Base-by-base conservation (phyloP, 1,140 invertebrate species). In the Papilio xuthus region DNA sequence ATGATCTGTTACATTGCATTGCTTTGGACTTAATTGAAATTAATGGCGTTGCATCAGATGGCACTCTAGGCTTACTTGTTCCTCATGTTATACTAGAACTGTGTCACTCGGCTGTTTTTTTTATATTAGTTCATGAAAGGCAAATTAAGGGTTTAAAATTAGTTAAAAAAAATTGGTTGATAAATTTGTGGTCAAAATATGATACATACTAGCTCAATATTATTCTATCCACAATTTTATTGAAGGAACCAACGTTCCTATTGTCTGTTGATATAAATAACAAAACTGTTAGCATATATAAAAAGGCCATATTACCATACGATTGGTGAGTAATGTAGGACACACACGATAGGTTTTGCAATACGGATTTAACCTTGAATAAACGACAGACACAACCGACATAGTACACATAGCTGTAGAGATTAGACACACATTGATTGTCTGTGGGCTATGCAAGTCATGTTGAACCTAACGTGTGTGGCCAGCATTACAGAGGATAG, bases 31-130 rank as follows among this genome's bases (percentile, higher is more conserved):
- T 60, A 60, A 60, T 60, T 23, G 56, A 26, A 60, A 60, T 60
- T 60, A 60, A 60, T 60, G 56, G 56, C 56, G 23, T 60, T 60
- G 56, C 56, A 60, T 60, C 56, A 60, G 20, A 60, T 60, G 56
- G 56, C 56, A 60, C 56, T 60, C 56, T 60, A 60, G 56, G 56
- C 56, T 60, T 60, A 60, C 56, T 60, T 60, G 56, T 26, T 60
- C 20, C 23, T 60, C 56, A 60, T 60, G 56, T 63, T 63, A 2
- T 3, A 63, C 23, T 63, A 60, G 56, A 8, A 60, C 9, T 13
- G 56, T 26, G 26, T 26, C 56, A 60, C 8, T 26, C 12, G 56
- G 2, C 56, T 26, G 56, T 13, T 23, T 7, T 12, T 13, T 26
- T 26, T 26, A n/a, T n/a, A n/a, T n/a, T n/a, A n/a, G n/a, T n/a